A percentile compares a stretch with the other conserved stretches of the same genome.
phyloP scores from a whole-genome alignment of 2,113 vertebrate species.

The Alouatta palliata region DNA sequence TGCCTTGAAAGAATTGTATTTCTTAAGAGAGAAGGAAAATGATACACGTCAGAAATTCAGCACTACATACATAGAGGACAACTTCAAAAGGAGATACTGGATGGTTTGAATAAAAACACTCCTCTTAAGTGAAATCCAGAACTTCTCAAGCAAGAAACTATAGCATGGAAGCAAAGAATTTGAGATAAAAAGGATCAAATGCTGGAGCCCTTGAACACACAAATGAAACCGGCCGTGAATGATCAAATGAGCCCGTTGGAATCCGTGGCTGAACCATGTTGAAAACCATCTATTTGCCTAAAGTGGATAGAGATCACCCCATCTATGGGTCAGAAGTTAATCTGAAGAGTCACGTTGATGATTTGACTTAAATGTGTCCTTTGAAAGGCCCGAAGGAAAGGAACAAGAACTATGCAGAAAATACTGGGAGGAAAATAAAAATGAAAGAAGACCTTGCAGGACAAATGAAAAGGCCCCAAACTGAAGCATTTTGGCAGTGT shows the following conservation, averaged over 20 bases:
- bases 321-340: background rate
- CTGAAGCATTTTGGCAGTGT: fast-evolving
- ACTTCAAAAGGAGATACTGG: background rate
- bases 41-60: background rate
- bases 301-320: background rate
- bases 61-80: background rate
- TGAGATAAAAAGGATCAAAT: background rate
- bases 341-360: background rate
- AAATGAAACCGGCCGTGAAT: fast-evolving
- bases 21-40: background rate
- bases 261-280: fast-evolving
- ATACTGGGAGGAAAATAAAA: background rate
- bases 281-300: background rate
- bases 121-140: background rate
- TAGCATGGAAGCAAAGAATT: background rate
- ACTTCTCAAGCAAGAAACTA: fast-evolving
- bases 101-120: background rate
- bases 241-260: fast-evolving
- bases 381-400: background rate
- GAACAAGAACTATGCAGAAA: background rate
- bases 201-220: fast-evolving
- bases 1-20: background rate
- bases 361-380: background rate
- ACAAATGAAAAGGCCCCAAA: background rate
- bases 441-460: background rate